These are phyloP conservation scores for Drosophila persimilis DNA, from an alignment of 1,140 invertebrate genomes.

Conservation along the genomic window DNA sequence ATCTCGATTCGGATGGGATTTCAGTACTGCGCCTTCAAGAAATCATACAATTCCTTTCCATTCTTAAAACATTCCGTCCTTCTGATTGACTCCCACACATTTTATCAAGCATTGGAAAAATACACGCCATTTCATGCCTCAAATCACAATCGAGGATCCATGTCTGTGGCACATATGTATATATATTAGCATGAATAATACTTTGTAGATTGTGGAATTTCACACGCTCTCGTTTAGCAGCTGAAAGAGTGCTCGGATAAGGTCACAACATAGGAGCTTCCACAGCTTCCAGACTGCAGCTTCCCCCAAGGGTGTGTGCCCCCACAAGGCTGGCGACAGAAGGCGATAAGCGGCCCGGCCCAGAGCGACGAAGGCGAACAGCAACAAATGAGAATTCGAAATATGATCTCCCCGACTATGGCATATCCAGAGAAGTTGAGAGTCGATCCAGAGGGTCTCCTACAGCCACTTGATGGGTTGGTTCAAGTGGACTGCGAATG, in stretches of 20 bases:
- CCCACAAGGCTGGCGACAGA: constrained; percentile 7
- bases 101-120: too few relatives aligned
- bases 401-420: neutral
- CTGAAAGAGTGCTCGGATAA: constrained; percentile 52
- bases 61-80: too few relatives aligned
- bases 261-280: constrained; percentile 29
- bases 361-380: constrained; percentile 2
- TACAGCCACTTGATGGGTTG: neutral
- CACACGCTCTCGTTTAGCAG: constrained; percentile 64
- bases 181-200: neutral
- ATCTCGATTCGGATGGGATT: neutral
- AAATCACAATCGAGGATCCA: too few relatives aligned
- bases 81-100: too few relatives aligned
- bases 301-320: constrained; percentile 23
- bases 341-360: constrained; percentile 16
- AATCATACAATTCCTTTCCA: too few relatives aligned
- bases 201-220: constrained; percentile 49
- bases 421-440: too few relatives aligned
- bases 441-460: too few relatives aligned
- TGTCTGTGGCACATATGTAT: too few relatives aligned
- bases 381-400: constrained; percentile 17
- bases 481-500: constrained; percentile 12
- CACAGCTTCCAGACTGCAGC: constrained; percentile 25
- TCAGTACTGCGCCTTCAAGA: too few relatives aligned
- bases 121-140: too few relatives aligned